phyloP scores from a whole-genome alignment of 2,888 invertebrate genomes.

The Catotricha subobsoleta region DNA sequence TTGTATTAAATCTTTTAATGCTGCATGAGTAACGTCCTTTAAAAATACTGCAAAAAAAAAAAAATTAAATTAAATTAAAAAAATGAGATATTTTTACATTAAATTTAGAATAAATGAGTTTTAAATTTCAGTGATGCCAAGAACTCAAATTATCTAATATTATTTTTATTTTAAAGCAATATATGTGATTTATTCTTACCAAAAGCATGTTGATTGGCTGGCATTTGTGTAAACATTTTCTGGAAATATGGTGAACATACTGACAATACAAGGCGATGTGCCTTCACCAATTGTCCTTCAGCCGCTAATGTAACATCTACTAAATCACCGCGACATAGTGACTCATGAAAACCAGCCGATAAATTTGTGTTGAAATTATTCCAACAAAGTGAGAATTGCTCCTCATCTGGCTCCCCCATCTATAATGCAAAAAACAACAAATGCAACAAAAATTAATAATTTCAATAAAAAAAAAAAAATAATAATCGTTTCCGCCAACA shows the following conservation, averaged over 20 bases:
- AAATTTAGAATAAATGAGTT: no score
- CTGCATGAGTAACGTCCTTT: slow-evolving; percentile 51
- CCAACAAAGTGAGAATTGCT: slow-evolving; percentile 57
- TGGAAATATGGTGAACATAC: slow-evolving; percentile 58
- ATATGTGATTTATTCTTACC: slow-evolving; percentile 28
- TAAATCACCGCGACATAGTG: slow-evolving; percentile 48
- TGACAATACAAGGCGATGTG: slow-evolving; percentile 51
- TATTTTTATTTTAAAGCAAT: neutral
- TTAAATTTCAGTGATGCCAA: no score
- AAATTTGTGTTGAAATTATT: slow-evolving; percentile 57
- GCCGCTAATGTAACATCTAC: slow-evolving; percentile 54
- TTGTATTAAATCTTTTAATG: slow-evolving; percentile 48
- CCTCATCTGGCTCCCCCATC: slow-evolving; percentile 57
- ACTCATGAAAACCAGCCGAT: slow-evolving; percentile 52
- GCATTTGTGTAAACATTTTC: slow-evolving; percentile 50
- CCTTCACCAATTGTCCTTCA: slow-evolving; percentile 50
- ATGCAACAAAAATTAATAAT: neutral
- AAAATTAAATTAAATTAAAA: neutral
- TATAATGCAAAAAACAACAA: slow-evolving; percentile 20
- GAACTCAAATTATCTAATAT: neutral
- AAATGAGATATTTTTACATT: neutral
- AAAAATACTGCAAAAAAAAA: slow-evolving; percentile 36
- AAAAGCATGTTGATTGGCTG: slow-evolving; percentile 48
- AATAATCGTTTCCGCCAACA: no score
- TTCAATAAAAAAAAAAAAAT: neutral